These are phyloP conservation scores for Chunga burmeisteri DNA, from an alignment of 2,113 vertebrate genomes.

Conservation along the genomic window DNA sequence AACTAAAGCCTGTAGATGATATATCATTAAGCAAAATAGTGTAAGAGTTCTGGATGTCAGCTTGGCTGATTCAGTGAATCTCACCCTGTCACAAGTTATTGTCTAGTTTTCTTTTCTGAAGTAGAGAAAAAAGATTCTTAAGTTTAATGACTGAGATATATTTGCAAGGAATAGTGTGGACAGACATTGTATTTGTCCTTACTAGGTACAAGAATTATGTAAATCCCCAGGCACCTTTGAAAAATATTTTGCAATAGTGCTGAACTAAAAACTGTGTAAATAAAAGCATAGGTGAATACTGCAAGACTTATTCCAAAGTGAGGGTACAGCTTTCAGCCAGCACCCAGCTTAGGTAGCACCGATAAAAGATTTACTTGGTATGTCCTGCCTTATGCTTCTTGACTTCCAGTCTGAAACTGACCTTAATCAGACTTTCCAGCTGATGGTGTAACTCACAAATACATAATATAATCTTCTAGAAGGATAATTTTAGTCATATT, in stretches of 20 bases:
- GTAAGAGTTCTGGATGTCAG: background rate
- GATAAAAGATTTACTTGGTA: background rate
- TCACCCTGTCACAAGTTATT: background rate
- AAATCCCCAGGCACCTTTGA: background rate
- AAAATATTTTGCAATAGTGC: background rate
- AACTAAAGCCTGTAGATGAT: conserved; percentile 20
- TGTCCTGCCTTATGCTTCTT: background rate
- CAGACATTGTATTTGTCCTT: background rate
- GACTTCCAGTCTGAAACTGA: background rate
- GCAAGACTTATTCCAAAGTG: background rate
- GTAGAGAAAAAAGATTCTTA: background rate
- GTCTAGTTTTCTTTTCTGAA: background rate
- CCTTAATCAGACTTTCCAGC: background rate
- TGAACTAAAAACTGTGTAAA: background rate
- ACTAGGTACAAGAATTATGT: background rate
- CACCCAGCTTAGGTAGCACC: background rate
- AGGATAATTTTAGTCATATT: background rate
- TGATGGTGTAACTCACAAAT: background rate
- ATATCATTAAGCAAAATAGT: conserved; percentile 23
- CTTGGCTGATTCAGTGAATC: background rate
- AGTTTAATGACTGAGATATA: background rate
- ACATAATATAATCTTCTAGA: background rate
- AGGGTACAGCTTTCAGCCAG: background rate
- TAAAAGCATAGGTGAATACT: background rate
- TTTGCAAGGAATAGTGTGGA: background rate